These are phyloP conservation scores for Neogale vison DNA, from an alignment of 2,113 vertebrate species.

Conservation along the genomic window DNA sequence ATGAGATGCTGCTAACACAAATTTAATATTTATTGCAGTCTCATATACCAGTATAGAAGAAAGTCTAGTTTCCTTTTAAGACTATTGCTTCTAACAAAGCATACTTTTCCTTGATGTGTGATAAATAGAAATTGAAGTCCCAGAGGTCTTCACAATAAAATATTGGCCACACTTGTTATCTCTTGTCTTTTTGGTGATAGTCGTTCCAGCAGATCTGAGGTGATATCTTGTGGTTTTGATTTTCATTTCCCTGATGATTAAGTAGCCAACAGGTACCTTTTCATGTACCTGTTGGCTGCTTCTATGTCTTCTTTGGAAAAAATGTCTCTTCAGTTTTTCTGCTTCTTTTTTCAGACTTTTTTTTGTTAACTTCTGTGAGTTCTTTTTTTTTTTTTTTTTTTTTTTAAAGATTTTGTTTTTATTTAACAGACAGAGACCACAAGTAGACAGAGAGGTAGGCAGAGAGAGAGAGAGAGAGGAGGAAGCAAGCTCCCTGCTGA, in stretches of 20 bases:
- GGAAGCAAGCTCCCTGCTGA: too few relatives aligned
- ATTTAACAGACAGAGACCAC: too few relatives aligned
- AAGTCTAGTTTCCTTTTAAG: slow-evolving; percentile 7
- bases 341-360: background rate
- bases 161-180: background rate
- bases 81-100: background rate
- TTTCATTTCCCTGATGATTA: background rate
- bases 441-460: too few relatives aligned
- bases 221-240: background rate
- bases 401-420: too few relatives aligned
- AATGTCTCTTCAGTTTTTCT: background rate
- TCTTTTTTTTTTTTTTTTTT: background rate
- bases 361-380: background rate
- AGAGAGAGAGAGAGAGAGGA: too few relatives aligned
- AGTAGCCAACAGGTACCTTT: background rate
- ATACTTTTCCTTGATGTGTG: background rate
- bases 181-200: background rate
- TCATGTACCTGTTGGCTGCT: background rate
- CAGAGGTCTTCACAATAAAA: background rate
- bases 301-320: background rate
- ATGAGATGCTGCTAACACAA: background rate
- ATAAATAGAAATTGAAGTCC: background rate
- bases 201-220: background rate
- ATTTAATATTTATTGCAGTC: background rate
- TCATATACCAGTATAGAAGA: background rate